Base-by-base conservation (phyloP, 2,113 vertebrate species). In the Microtus montanus region DNA sequence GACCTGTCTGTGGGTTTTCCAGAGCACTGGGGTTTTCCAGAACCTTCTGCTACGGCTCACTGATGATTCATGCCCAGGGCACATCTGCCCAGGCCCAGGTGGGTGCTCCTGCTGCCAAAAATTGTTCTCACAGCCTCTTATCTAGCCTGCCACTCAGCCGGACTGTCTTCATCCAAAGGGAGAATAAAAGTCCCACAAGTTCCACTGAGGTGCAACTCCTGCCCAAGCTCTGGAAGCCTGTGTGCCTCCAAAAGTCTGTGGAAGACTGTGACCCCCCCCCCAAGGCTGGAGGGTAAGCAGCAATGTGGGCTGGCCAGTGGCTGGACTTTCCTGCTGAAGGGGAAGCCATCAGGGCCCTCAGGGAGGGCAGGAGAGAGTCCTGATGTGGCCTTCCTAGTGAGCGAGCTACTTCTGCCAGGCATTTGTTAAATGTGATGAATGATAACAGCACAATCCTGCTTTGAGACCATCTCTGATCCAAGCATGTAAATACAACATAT, bases 1-100 rank as follows among this genome's bases (percentile, higher is more conserved):
- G 66, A 24, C 73, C 86, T 89, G 80, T n/a, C 92, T 52, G 38
- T 35, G 90, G 84, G 38, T 61, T 89, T 92, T 87, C 93, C 82
- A 92, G 58, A 90, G 88, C 5, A 6, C 11, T 33, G 70, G 80
- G 86, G 15, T 35, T 95, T 96, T 80, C 96, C 85, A 68, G 70
- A 90, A 93, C 13, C 26, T 24, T 75, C 87, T 68, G 4, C 41
- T 88, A 49, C 19, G 61, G 61, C 77, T 1, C 1, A 4, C 7
- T 5, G 3, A 13, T 91, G 85, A 94, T 38, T 90, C 92, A 96
- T 9, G 19, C 33, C 41, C n/a, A 24, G 52, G 10, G 74, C 52
- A 71, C 26, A 92, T 47, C 86, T 86, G 73, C 63, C 49, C 82
- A 52, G 74, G 75, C 64, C 64, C 38, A 38, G 14, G 82, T 5